These are phyloP conservation scores for Noctua janthina DNA, from an alignment of 2,888 invertebrate genomes.

Conservation along the genomic window DNA sequence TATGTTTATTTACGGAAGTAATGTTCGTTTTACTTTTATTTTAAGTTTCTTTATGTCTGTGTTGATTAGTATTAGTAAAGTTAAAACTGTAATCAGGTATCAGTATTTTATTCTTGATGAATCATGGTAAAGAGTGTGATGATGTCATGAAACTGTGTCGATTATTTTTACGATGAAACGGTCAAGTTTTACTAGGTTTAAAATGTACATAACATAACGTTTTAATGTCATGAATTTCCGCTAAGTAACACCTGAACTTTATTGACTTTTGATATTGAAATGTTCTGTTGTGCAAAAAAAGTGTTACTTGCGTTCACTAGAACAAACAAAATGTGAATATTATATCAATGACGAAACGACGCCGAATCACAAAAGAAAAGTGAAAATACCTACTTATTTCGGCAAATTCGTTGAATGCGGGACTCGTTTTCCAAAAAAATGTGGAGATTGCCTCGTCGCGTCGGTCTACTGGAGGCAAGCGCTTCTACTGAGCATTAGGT, in stretches of 20 bases:
- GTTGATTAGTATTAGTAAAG: not conserved
- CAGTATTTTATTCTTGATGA: constrained; percentile 1
- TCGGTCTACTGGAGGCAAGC: no score
- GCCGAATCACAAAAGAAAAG: not conserved
- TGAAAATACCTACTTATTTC: not conserved
- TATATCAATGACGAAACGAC: not conserved
- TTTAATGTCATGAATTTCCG: not conserved
- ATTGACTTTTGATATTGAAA: not conserved
- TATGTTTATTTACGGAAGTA: constrained; percentile 2
- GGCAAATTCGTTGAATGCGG: not conserved
- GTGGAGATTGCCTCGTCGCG: no score
- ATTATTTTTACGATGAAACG: not conserved
- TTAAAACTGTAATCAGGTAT: constrained; percentile 27
- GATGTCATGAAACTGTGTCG: constrained; percentile 2
- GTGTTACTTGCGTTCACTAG: not conserved
- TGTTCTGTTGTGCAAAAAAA: not conserved
- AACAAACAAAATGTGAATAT: constrained; percentile 1
- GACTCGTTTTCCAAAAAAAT: no score
- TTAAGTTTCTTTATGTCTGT: not conserved
- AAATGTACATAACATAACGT: not conserved
- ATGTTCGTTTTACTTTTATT: not conserved
- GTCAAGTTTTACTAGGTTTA: not conserved
- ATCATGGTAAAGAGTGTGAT: constrained; percentile 1
- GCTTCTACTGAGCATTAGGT: no score
- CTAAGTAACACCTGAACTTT: not conserved